A percentile compares a stretch with the other conserved stretches of the same genome.
These are phyloP conservation scores for Punctoribates punctum DNA, from an alignment of 2,888 invertebrate genomes.

Conservation along the genomic window DNA sequence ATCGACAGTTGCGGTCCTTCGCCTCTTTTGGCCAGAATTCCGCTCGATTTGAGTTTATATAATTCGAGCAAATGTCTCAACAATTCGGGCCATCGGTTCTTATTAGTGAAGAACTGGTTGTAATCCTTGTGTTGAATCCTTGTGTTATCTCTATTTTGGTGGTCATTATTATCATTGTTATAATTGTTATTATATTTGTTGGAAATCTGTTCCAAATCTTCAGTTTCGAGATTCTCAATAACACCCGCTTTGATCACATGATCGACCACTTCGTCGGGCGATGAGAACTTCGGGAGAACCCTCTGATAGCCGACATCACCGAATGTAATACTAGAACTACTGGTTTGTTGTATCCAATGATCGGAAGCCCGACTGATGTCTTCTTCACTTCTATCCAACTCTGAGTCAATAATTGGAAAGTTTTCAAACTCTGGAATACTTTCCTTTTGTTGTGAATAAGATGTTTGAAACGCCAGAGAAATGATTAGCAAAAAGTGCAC, in stretches of 20 bases:
- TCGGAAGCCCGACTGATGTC: not conserved
- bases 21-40: slow-evolving; percentile 37
- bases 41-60: not conserved
- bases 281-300: not conserved
- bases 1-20: slow-evolving; percentile 67
- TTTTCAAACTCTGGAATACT: slow-evolving; percentile 12
- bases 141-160: not conserved
- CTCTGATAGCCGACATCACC: not conserved
- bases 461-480: slow-evolving; percentile 1
- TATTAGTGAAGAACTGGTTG: not conserved
- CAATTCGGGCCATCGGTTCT: not conserved
- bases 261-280: not conserved
- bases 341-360: not conserved
- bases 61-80: not conserved
- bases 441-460: slow-evolving; percentile 14
- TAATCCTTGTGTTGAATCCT: not conserved
- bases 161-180: not conserved
- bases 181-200: slow-evolving; percentile 3
- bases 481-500: slow-evolving; percentile 14
- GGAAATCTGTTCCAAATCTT: slow-evolving; percentile 5
- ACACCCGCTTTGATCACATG: slow-evolving; percentile 20
- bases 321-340: not conserved
- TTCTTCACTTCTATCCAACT: slow-evolving; percentile 5
- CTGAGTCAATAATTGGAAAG: not conserved
- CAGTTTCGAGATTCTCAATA: slow-evolving; percentile 4